phyloP scores from a whole-genome alignment of 2,888 invertebrate species.

The Meiosimyza platycephala region DNA sequence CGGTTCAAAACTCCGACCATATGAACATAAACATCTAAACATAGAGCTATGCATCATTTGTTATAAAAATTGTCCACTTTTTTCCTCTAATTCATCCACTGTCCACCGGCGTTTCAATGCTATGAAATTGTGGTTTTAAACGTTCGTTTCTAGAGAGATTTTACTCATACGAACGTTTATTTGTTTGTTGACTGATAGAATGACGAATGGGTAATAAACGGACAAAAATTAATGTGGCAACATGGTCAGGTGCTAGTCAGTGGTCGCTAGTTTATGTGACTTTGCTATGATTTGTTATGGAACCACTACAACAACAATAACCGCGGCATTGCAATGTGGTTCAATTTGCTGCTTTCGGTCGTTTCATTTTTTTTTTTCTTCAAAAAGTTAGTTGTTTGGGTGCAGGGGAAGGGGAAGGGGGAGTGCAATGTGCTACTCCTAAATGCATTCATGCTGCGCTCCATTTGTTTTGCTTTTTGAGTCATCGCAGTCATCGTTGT shows the following conservation, averaged over 20 bases:
- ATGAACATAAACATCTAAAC: too few relatives aligned
- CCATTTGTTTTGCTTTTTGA: slow-evolving; percentile 21
- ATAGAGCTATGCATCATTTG: too few relatives aligned
- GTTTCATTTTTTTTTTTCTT: background rate
- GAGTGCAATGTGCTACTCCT: too few relatives aligned
- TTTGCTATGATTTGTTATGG: slow-evolving; percentile 11
- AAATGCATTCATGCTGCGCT: slow-evolving; percentile 16
- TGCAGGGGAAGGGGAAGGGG: too few relatives aligned
- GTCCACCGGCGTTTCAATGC: too few relatives aligned
- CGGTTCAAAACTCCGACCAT: too few relatives aligned
- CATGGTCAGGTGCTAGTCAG: slow-evolving; percentile 34
- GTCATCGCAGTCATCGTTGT: background rate
- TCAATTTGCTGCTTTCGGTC: background rate
- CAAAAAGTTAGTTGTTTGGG: too few relatives aligned
- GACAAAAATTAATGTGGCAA: slow-evolving; percentile 36
- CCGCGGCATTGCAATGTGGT: slow-evolving; percentile 4
- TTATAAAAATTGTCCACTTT: too few relatives aligned
- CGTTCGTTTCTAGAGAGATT: background rate
- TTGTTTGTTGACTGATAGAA: slow-evolving; percentile 37
- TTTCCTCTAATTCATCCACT: too few relatives aligned
- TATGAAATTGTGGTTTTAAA: background rate
- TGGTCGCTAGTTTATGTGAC: background rate
- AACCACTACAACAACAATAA: background rate
- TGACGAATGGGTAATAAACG: slow-evolving; percentile 40
- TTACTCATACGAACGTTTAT: slow-evolving; percentile 10